These are phyloP conservation scores for Scomber japonicus DNA, from an alignment of 2,113 vertebrate genomes.

Conservation along the genomic window DNA sequence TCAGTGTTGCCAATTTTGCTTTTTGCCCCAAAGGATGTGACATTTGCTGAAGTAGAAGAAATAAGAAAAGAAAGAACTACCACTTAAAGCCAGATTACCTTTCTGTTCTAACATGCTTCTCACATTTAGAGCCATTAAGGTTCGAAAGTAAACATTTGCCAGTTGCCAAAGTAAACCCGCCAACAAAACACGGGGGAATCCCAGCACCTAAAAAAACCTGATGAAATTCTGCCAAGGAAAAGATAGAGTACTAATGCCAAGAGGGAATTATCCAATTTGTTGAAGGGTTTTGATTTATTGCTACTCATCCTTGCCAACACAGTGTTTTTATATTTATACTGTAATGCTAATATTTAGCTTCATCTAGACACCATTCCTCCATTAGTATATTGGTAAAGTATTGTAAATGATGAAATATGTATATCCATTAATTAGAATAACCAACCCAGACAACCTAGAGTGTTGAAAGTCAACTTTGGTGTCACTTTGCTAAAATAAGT, in stretches of 20 bases:
- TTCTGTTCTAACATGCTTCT: slow-evolving; percentile 32
- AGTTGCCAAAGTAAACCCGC: slow-evolving; percentile 43
- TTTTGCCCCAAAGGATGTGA: background rate
- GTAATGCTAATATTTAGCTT: background rate
- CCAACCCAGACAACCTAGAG: background rate
- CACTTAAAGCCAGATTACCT: slow-evolving; percentile 12
- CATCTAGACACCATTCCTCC: slow-evolving; percentile 16
- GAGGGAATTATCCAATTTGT: slow-evolving; percentile 64
- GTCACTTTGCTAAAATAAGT: slow-evolving; percentile 22
- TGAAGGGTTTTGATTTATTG: slow-evolving; percentile 59
- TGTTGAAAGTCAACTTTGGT: slow-evolving; percentile 3
- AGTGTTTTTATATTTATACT: slow-evolving; percentile 34
- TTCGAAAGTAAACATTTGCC: slow-evolving; percentile 38
- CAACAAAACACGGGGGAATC: slow-evolving; percentile 51
- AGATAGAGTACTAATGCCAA: slow-evolving; percentile 54
- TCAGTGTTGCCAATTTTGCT: background rate
- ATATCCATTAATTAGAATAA: background rate
- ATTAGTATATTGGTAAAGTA: background rate
- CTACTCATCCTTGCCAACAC: slow-evolving; percentile 45
- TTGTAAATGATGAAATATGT: background rate
- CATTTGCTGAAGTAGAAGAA: slow-evolving; percentile 3
- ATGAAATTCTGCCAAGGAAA: slow-evolving; percentile 54
- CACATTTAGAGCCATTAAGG: slow-evolving; percentile 31
- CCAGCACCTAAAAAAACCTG: slow-evolving; percentile 39
- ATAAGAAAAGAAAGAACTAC: background rate